Evolutionary conservation across 2,888 invertebrate genomes (phyloP), one percentile per base, ranked within the genome.

Genomic region (Byasa hedistus): DNA sequence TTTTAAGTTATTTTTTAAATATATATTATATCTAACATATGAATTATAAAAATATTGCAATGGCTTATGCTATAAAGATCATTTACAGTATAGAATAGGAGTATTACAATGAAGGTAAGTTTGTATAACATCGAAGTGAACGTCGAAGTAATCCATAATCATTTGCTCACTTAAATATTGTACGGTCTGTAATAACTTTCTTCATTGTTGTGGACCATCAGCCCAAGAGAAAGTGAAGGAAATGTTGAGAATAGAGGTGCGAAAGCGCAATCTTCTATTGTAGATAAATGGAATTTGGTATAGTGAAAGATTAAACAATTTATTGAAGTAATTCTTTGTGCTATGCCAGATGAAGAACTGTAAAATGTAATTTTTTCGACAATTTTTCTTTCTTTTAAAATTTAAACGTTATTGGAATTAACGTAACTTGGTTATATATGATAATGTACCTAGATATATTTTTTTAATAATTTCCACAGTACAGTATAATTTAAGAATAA

Each of bases 181-280:
- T 55, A 58, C 61, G 57, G 65, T 57, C 52, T 58, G 64, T 51
- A 71, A 76, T 73, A 74, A 79, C 81, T 84, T 81, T 83, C 83
- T 71, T 80, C 79, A 81, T 83, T 81, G 82, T 80, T 79, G 72
- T 71, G 74, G 75, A 74, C 69, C 66, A 73, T 71, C 72, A 69
- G 71, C 62, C 64, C 19, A 72, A 73, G 79, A 76, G 86, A 86
- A 86, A 86, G 87, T 83, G 71, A 74, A 81, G 77, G 76, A 83
- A 86, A 82, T 79, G 80, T 76, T 81, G 80, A 79, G 83, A 86
- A 80, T 15, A 19, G 76, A 79, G 76, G 78, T 79, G 84, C 78
- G 86, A 86, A 86, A 86, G 84, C 82, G 74, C 59, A 55, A 58
- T 59, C 44, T 71, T 72, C 69, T 61, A 71, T 70, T 75, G 74